Evolutionary conservation across 2,888 invertebrate genomes (phyloP).

Genomic region (Tinea semifulvella): DNA sequence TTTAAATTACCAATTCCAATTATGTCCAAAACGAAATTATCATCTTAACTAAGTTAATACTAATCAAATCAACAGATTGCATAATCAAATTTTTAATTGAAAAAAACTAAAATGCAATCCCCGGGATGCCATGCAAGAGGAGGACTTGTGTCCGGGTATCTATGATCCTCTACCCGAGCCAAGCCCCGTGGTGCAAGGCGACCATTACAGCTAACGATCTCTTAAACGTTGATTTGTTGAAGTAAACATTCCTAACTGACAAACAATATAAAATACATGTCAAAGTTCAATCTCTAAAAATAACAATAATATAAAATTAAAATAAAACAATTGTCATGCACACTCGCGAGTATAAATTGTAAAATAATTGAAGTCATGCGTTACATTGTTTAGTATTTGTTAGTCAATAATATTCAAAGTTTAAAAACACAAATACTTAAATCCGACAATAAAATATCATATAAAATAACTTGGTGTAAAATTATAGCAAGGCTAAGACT

Average conservation of each 20-base stretch:
- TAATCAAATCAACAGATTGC: constrained; percentile 43
- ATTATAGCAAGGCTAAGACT: neutral
- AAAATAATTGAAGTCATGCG: constrained; percentile 55
- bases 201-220: constrained; percentile 27
- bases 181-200: constrained; percentile 56
- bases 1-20: constrained; percentile 29
- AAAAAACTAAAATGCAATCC: constrained; percentile 61
- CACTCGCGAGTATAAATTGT: constrained; percentile 55
- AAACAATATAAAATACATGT: constrained; percentile 26
- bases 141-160: constrained; percentile 54
- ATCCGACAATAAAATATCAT: neutral
- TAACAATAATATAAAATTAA: constrained; percentile 4
- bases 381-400: constrained; percentile 60
- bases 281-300: constrained; percentile 23
- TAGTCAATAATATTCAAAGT: constrained; percentile 60
- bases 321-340: constrained; percentile 43
- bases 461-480: neutral
- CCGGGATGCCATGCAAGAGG: constrained; percentile 60
- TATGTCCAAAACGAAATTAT: constrained; percentile 19
- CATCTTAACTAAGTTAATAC: neutral
- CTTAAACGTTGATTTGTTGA: constrained; percentile 39
- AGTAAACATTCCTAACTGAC: constrained; percentile 38
- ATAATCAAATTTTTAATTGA: constrained; percentile 60
- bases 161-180: constrained; percentile 39
- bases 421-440: constrained; percentile 8